phyloP scores from a whole-genome alignment of 2,797 vertebrate genomes.

The Coracias cyanogaster region DNA sequence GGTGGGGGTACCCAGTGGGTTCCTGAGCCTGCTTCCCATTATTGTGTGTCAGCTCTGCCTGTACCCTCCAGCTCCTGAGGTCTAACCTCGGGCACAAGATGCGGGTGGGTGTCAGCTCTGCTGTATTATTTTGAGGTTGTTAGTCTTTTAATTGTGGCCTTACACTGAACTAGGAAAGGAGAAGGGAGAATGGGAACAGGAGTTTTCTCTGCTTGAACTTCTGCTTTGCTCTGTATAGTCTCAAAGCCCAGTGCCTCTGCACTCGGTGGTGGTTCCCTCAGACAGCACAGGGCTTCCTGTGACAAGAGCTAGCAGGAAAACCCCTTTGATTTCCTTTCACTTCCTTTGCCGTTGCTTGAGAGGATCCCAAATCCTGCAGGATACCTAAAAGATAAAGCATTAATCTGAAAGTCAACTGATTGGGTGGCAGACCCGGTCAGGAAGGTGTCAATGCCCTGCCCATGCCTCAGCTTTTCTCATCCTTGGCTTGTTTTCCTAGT shows the following conservation, averaged over 20 bases:
- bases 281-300: slow-evolving; percentile 10
- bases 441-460: neutral
- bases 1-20: neutral
- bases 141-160: neutral
- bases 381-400: neutral
- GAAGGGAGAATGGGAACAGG: neutral
- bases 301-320: slow-evolving; percentile 35
- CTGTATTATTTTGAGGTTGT: neutral
- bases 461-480: neutral
- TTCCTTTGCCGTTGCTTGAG: neutral
- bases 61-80: neutral
- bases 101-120: neutral
- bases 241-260: neutral
- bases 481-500: neutral
- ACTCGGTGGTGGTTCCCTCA: neutral
- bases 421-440: neutral
- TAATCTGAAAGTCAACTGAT: neutral
- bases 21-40: neutral
- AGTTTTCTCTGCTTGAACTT: slow-evolving; percentile 29
- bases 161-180: neutral
- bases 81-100: neutral
- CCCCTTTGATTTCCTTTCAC: slow-evolving; percentile 17
- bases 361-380: neutral
- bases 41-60: neutral
- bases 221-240: neutral